Percentiles rank a stretch among this genome's conserved stretches.
Evolutionary conservation across 1,140 invertebrate genomes (phyloP).

Genomic region (Zaprionus taronus): DNA sequence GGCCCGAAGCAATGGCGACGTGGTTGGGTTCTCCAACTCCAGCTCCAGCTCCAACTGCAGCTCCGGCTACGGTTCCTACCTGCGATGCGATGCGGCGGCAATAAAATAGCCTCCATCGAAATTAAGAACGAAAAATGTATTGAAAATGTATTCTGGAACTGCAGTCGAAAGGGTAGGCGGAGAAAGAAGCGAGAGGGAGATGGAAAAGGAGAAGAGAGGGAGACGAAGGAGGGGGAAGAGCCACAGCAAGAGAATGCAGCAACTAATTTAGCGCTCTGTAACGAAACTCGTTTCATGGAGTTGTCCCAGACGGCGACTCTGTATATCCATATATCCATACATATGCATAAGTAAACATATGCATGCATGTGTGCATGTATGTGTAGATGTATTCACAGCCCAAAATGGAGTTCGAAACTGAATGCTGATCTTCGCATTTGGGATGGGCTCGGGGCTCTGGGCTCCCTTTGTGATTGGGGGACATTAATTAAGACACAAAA

Average conservation of each 20-base stretch:
- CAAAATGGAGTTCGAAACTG: conserved; percentile 68
- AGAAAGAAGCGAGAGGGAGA: neutral
- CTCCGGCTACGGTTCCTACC: conserved; percentile 43
- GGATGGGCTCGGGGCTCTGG: conserved; percentile 3
- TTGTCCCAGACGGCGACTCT: conserved; percentile 14
- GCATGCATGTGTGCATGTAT: conserved; percentile 49
- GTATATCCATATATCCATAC: conserved; percentile 19
- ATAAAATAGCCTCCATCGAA: conserved; percentile 81
- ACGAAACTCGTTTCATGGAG: conserved; percentile 70
- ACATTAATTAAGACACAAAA: conserved; percentile 82
- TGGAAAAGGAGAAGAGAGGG: neutral
- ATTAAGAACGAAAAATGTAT: conserved; percentile 82
- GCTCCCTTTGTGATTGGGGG: conserved; percentile 61
- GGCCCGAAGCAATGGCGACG: conserved; percentile 35
- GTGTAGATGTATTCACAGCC: conserved; percentile 40
- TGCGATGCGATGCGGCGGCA: conserved; percentile 52
- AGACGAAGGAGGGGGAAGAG: neutral
- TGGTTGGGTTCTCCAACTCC: neutral
- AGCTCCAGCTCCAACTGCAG: neutral
- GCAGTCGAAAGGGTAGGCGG: conserved; percentile 11
- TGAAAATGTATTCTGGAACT: conserved; percentile 59
- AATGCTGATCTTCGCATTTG: conserved; percentile 35
- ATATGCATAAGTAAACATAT: conserved; percentile 29
- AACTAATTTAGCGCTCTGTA: conserved; percentile 77
- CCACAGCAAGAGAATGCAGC: conserved; percentile 21